Evolutionary conservation across 1,140 invertebrate species (phyloP).

Genomic region (Microplitis demolitor): DNA sequence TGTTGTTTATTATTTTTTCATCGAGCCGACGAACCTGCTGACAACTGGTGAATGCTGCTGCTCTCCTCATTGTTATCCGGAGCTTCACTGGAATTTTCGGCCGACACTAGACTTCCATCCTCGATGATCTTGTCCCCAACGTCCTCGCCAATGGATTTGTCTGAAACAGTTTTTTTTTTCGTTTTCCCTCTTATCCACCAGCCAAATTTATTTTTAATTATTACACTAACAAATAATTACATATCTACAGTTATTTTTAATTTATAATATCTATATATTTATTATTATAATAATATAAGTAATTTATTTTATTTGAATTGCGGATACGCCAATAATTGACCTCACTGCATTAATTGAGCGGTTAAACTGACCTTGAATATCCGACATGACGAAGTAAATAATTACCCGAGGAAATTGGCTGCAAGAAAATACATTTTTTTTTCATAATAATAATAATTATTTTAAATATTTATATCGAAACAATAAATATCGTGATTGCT

Average conservation of each 20-base stretch:
- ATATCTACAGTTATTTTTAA: too few species aligned
- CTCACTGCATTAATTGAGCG: neutral
- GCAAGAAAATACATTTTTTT: constrained; percentile 29
- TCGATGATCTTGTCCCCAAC: neutral
- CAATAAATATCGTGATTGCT: neutral
- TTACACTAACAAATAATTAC: too few species aligned
- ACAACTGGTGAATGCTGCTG: neutral
- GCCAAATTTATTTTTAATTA: neutral
- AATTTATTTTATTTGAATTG: too few species aligned
- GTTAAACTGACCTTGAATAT: constrained; percentile 46
- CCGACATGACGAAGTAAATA: constrained; percentile 49
- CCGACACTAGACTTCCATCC: neutral
- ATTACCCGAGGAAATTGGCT: constrained; percentile 37
- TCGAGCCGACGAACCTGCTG: constrained; percentile 2
- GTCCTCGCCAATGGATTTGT: neutral
- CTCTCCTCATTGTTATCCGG: neutral
- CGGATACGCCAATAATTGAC: too few species aligned
- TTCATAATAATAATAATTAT: neutral
- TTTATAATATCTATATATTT: too few species aligned
- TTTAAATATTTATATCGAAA: neutral
- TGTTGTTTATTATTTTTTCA: neutral
- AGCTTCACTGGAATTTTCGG: neutral
- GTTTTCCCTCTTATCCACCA: neutral
- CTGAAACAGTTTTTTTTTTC: constrained; percentile 5
- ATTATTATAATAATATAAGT: too few species aligned